Evolutionary conservation across 1,140 invertebrate genomes (phyloP), one percentile per base, ranked within the genome.

Genomic region (Steinernema feltiae): DNA sequence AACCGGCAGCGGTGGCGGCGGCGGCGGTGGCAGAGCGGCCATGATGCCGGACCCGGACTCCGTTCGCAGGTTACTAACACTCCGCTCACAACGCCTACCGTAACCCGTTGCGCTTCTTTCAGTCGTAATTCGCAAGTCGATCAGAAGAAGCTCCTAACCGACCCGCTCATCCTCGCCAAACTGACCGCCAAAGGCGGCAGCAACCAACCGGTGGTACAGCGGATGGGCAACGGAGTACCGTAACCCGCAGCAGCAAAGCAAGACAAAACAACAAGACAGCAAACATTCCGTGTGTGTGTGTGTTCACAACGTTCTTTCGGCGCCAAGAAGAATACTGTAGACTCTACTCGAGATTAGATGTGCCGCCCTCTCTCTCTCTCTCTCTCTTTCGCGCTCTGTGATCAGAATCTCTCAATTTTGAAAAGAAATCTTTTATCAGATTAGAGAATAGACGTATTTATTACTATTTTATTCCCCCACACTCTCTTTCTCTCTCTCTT

Each of bases 211-310:
- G 7, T 21, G 53, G 53, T 63, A n/a, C 53, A 63, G 53, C 53
- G 53, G 53, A 63, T 63, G 7, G 53, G 53, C 12, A 63, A 63
- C 53, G 53, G 53, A 3, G 15, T 63, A 17, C 53, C 53, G 3
- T 63, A 63, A n/a, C n/a, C n/a, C n/a, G n/a, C n/a, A n/a, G n/a
- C n/a, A n/a, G n/a, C n/a, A 27, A n/a, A 15, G 53, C 53, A 63
- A 18, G 35, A n/a, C n/a, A n/a, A n/a, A n/a, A n/a, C 35, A 7
- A 41, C 35, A 41, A 18, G 7, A 41, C 35, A 41, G 7, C 35
- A 41, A 41, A 63, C 53, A 63, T 63, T 63, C 53, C 53, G 53
- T 63, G n/a, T n/a, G n/a, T n/a, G n/a, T n/a, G n/a, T n/a, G n/a
- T n/a, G 15, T 63, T 63, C 53, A 63, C 53, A 63, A 21, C 53